A percentile compares a stretch with the other conserved stretches of the same genome.
These are phyloP conservation scores for Heliconius aoede DNA, from an alignment of 2,888 invertebrate genomes.

Conservation along the genomic window DNA sequence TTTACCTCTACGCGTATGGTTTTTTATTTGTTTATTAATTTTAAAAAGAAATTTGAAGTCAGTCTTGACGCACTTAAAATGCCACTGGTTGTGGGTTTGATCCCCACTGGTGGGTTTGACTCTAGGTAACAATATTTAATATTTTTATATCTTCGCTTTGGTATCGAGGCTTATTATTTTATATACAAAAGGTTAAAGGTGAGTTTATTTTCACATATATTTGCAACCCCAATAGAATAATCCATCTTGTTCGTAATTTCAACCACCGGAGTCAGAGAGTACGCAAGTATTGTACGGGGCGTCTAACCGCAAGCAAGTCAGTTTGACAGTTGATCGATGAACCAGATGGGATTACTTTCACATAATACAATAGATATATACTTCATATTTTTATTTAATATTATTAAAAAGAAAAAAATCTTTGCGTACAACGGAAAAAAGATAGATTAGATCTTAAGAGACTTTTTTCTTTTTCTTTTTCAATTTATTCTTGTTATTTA, in stretches of 20 bases:
- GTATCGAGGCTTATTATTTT: not conserved
- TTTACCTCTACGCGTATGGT: too few relatives aligned
- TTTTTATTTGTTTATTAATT: not conserved
- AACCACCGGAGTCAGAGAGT: constrained; percentile 29
- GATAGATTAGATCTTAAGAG: too few relatives aligned
- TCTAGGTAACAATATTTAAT: too few relatives aligned
- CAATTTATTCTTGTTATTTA: too few relatives aligned
- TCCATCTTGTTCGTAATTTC: constrained; percentile 43
- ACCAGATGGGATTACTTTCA: constrained; percentile 55
- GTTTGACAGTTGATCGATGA: constrained; percentile 70
- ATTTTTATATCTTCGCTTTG: too few relatives aligned
- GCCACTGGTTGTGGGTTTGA: too few relatives aligned
- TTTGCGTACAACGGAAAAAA: too few relatives aligned
- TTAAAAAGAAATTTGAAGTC: not conserved
- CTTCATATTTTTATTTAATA: constrained; percentile 56
- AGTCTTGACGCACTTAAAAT: too few relatives aligned
- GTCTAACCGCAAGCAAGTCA: constrained; percentile 50
- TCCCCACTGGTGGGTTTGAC: too few relatives aligned
- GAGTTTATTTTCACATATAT: not conserved
- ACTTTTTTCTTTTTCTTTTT: too few relatives aligned
- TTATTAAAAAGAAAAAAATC: not conserved
- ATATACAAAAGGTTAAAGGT: not conserved
- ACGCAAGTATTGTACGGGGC: constrained; percentile 39
- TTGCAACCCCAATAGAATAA: constrained; percentile 32
- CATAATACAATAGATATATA: constrained; percentile 62